Base-by-base conservation (phyloP, 2,888 invertebrate genomes). In the Eilema caniola region DNA sequence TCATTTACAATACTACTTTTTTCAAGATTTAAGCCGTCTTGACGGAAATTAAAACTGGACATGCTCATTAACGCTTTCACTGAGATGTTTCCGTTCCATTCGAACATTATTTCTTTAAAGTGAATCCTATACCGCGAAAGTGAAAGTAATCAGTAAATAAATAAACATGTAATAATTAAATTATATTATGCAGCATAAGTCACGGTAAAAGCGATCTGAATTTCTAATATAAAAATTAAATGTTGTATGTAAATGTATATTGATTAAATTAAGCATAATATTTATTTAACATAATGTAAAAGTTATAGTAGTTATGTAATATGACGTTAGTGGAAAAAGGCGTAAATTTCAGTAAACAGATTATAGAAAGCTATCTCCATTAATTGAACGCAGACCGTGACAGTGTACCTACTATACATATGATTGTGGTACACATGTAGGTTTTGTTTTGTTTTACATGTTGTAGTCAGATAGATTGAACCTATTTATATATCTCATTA, bases 41-140 rank as follows among this genome's bases (percentile, higher is more conserved):
- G 86, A 86, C 85, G 88, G 86, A 91, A 91, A 92, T 93, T 90
- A 92, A 92, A 92, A 92, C 88, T 90, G 87, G 87, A 86, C 85
- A 89, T 87, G 82, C 87, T 90, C 90, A 92, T 94, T 92, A 92
- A 85, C 84, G 88, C 94, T 94, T 94, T 94, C 94, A 86, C 93
- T 87, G 76, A 73, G 77, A 81, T 83, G 86, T 91, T 92, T 91
- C 93, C 91, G 92, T 91, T 91, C 90, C 84, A 87, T 88, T 88
- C 87, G 78, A 83, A 85, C 85, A 89, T 88, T 90, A 90, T 89
- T 85, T 87, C 85, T 88, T 86, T 86, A 91, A 89, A 86, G 89
- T 87, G 80, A 85, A 88, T 89, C 87, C 85, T 88, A 88, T 88
- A 88, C 81, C 84, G 86, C 80, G 84, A 88, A 88, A 90, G 91